Base-by-base conservation (phyloP, 2,888 invertebrate genomes). In the Unio delphinus region DNA sequence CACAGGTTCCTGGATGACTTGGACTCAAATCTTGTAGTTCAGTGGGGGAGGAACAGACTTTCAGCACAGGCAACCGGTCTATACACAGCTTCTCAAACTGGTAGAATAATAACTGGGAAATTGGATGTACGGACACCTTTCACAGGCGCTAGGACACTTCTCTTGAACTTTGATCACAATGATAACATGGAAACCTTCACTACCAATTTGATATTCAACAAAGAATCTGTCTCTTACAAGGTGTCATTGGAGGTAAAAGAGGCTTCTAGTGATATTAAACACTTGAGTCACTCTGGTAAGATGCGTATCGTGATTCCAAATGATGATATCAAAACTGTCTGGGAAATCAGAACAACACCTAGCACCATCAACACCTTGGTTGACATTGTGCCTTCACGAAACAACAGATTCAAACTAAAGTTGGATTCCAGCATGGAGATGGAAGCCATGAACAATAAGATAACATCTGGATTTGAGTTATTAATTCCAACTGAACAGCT, bases 401-500 rank as follows among this genome's bases (percentile, higher is more conserved):
- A 70, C 64, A 77, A 72, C 55, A 57, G 64, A 26, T 75, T 77
- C 60, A 77, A 77, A 61, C 55, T 77, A 1, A 66, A 72, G 45
- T 65, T 77, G 45, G 65, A 62, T 8, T 66, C 75, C 30, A 70
- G 64, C 11, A 71, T 70, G 30, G 72, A 75, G 58, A 23, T 62
- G 1, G 23, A 58, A 17, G 54, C 64, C 54, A 68, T 67, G 61
- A 64, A 68, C 56, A 67, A 61, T 54, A 73, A 71, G 64, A 70
- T 76, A 45, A 61, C 64, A 8, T 63, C 73, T 45, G 68, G 60
- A 6, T 73, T 82, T 54, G 73, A 80, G 23, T 63, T 80, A 45
- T 30, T 74, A 23, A 77, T 80, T 30, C 82, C 82, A n/a, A 72
- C 74, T 3, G 68, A 74, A 58, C n/a, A 70, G 23, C 18, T 82